Evolutionary conservation across 1,140 invertebrate genomes (phyloP), one percentile per base, ranked within the genome.

Genomic region (Gryllus bimaculatus): DNA sequence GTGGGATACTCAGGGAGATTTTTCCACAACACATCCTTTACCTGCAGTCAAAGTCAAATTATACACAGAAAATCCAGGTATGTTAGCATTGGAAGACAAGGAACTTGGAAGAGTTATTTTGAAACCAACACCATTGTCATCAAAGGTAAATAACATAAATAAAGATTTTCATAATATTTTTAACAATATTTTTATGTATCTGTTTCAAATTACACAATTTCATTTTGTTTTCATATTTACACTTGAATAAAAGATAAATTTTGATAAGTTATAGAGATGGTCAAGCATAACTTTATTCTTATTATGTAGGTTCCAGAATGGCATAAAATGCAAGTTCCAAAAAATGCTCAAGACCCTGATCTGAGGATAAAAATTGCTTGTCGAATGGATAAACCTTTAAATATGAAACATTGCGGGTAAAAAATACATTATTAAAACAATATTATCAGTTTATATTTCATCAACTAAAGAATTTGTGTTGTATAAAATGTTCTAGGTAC

Each of bases 1-100:
- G 93, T 98, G 96, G 96, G 96, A 97, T 82, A 97, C 95, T 12
- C 96, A 99, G 89, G 98, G 97, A 76, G 98, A 99, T 87, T 99
- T 99, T 86, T 95, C 95, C 78, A 99, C 98, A 10, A 97, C 95
- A 80, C 96, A 99, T 85, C 95, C 97, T 13, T 88, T 99, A 76
- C 98, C 98, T 74, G 91, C 95, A 54, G 97, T 99, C 0, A 99
- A 99, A 90, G 93, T 99, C 0, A 95, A 95, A 84, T 86, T 98
- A n/a, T 98, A 96, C 84, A 98, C 97, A 1, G 98, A 99, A 89
- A 99, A 97, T 85, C 96, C 97, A 26, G 95, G 95, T 47, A 96
- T 99, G 89, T 87, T 99, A 13, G 95, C 96, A n/a, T 88, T 99
- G 74, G 98, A 99, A 87, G 98, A 99, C 84, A 99, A 99, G 85